Base-by-base conservation (phyloP, 2,797 vertebrate genomes). In the Saxicola maurus region DNA sequence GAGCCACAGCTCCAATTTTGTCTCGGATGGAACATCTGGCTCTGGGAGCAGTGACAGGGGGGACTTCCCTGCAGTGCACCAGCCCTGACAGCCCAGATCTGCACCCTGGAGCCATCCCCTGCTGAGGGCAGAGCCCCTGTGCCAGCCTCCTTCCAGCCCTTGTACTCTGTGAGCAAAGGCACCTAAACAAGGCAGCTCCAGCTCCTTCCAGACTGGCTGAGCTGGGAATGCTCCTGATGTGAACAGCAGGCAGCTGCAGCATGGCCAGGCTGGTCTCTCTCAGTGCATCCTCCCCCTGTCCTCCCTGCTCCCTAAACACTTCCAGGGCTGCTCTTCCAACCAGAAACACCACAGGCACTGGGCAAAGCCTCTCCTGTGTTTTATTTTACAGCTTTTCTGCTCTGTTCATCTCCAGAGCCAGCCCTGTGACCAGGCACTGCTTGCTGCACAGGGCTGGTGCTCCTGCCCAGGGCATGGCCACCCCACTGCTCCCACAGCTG, bases 221-320 rank as follows among this genome's bases (percentile, higher is more conserved):
- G 28, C 17, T 75, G 37, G 33, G 64, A 13, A 13, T 14, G 17
- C 0, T 1, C 18, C 40, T 0, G 0, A 9, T 20, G 14, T 17
- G 8, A 20, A 25, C 3, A 10, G 53, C 16, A 35, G 59, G 40
- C 49, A 49, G 31, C 57, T 62, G 62, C 59, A 74, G 52, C 11
- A 4, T 1, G 0, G 43, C 25, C 61, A 57, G 23, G 11, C 13
- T 2, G 0, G 13, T 38, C 8, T 33, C 20, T 82, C 27, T 11
- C 5, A 1, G 6, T 24, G 2, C 67, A 27, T 16, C 31, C 7
- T 74, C 23, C 17, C 13, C 43, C 6, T 35, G 33, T 24, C 9
- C 9, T 48, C 19, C 28, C 38, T 14, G 14, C 28, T 28, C 23
- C 23, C 37, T 49, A 11, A 61, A 48, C 17, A 16, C 13, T 74